Evolutionary conservation across 1,140 invertebrate species (phyloP), one percentile per base, ranked within the genome.

Genomic region (Drosophila ohnishii): DNA sequence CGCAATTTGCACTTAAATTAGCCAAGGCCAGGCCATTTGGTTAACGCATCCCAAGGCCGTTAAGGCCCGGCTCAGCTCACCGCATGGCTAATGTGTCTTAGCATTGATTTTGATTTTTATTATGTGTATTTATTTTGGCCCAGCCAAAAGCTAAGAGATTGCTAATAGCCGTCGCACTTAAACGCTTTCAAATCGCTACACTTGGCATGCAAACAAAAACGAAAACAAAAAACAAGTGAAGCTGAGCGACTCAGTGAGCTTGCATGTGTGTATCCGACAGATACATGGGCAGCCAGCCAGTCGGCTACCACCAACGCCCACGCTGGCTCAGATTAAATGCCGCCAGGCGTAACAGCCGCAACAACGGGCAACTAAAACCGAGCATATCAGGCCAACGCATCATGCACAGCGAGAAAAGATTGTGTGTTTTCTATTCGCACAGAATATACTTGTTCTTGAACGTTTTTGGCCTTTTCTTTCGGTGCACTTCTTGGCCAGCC

Each of bases 1-100:
- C 74, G 73, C 62, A 76, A 77, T 84, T 84, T 74, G 80, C 80
- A 85, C 58, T 86, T 76, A 86, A 80, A 78, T 53, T 63, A 75
- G 71, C 84, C 78, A 87, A 81, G 83, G 84, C 72, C 64, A 44
- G 45, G 84, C 72, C 64, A 44, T 63, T 83, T 51, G 60, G n/a
- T 35, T 48, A 45, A 69, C 69, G 51, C 34, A 63, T 78, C 69
- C 42, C 70, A 83, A 87, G 83, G 84, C 47, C 51, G 34, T 1
- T 8, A 11, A 7, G 16, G 6, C 48, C 28, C 71, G 14, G 22
- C 14, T n/a, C 13, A 40, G 35, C 60, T 47, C 70, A 44, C 50
- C 25, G 44, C 56, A 83, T 80, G 63, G 77, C 73, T 53, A 76
- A 72, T 55, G 62, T 65, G 58, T 79, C 71, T 84, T 79, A 79